Base-by-base conservation (phyloP, 2,113 vertebrate genomes). In the Melanotaenia duboulayi region DNA sequence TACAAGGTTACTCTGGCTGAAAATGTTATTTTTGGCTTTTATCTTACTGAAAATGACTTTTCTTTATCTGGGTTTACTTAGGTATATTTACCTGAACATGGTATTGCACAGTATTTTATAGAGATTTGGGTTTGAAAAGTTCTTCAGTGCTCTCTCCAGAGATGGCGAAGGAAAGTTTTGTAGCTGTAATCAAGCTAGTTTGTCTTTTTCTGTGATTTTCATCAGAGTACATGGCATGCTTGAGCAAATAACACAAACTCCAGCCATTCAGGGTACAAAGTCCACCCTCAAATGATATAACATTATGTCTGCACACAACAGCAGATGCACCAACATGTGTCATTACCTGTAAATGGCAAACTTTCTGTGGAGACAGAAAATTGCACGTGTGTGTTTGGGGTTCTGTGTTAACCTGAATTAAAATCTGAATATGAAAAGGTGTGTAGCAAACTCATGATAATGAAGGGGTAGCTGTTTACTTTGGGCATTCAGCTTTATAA, bases 371-470 rank as follows among this genome's bases (percentile, higher is more conserved):
- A 0, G 7, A 40, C 24, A 25, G 17, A 4, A 32, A 40, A 58
- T 14, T 42, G 51, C 24, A 6, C 22, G 8, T 67, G 24, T 23
- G 14, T 46, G 42, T 60, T n/a, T 1, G 7, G 1, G 14, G 37
- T 71, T 55, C 50, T 19, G 48, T 48, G 16, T 52, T 22, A 56
- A 79, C 46, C 20, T 49, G 49, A 71, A 71, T 61, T 58, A 14
- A 50, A 65, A 87, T 81, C 35, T 76, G 64, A 74, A 84, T 84
- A 66, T 82, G 39, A 78, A 84, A 82, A 80, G 66, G 37, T 68
- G 10, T 58, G 22, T 54, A 54, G 17, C 71, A 73, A 74, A 73
- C 49, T 57, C 74, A 56, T 17, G 73, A 60, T 84, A 69, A 82
- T 84, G 52, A 63, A 3, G n/a, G 66, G 50, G n/a, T 46, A 46